Evolutionary conservation across 2,888 invertebrate genomes (phyloP).

Genomic region (Alcis repandata): DNA sequence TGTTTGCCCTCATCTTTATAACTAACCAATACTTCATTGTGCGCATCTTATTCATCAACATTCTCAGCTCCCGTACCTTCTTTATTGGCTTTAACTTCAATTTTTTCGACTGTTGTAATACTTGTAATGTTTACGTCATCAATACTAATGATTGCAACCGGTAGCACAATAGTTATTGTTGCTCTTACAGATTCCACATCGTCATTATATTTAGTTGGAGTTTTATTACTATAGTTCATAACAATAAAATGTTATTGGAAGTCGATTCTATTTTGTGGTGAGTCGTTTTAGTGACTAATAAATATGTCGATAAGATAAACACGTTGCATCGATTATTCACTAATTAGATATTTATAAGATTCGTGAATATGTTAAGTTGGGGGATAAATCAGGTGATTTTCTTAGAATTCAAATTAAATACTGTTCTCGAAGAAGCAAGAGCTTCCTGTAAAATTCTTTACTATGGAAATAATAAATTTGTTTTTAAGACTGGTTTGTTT

Average conservation of each 20-base stretch:
- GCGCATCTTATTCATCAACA: conserved; percentile 71
- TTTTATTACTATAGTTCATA: conserved; percentile 69
- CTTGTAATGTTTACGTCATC: conserved; percentile 85
- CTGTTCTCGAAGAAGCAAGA: background rate
- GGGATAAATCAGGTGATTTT: conserved; percentile 24
- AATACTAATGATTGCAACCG: conserved; percentile 84
- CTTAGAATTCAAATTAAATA: conserved; percentile 11
- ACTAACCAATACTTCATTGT: conserved; percentile 71
- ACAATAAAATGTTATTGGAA: conserved; percentile 72
- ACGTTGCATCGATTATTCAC: conserved; percentile 52
- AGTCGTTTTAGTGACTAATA: conserved; percentile 50
- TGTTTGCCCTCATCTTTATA: conserved; percentile 73
- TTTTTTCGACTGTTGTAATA: conserved; percentile 77
- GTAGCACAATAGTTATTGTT: conserved; percentile 83
- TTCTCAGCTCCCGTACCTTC: conserved; percentile 56
- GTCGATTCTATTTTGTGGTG: conserved; percentile 54
- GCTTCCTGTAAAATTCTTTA: background rate
- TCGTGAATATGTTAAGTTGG: conserved; percentile 23
- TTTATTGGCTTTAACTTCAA: conserved; percentile 78
- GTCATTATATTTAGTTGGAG: conserved; percentile 85
- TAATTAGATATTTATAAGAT: conserved; percentile 49
- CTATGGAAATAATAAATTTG: background rate
- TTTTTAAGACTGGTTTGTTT: conserved; percentile 13
- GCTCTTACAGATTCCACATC: conserved; percentile 75
- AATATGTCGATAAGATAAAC: conserved; percentile 57